These are phyloP conservation scores for Musca domestica DNA, from an alignment of 1,140 invertebrate species.

Conservation along the genomic window DNA sequence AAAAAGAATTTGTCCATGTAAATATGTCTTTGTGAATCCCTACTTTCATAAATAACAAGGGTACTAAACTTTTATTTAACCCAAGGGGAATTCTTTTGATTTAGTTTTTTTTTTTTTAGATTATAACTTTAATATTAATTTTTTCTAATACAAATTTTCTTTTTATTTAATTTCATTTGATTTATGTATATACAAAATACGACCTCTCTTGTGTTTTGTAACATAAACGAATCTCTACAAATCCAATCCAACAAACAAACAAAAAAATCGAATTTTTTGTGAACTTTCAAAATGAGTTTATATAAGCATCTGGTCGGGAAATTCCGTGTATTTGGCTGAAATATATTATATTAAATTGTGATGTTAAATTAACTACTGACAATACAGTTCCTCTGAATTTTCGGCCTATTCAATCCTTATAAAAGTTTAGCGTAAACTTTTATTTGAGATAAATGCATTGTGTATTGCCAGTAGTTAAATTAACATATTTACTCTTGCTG, in stretches of 20 bases:
- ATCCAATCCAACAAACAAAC: neutral
- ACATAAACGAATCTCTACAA: slow-evolving; percentile 19
- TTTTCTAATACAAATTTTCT: slow-evolving; percentile 5
- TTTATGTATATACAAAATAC: slow-evolving; percentile 7
- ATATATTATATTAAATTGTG: slow-evolving; percentile 10
- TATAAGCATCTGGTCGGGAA: slow-evolving; percentile 53
- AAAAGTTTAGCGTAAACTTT: slow-evolving; percentile 13
- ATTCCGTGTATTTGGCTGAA: slow-evolving; percentile 54
- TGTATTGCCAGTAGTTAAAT: slow-evolving; percentile 12
- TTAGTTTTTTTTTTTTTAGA: neutral
- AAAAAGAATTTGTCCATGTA: no score
- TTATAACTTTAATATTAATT: neutral
- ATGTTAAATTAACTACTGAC: slow-evolving; percentile 16
- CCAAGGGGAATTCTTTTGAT: neutral
- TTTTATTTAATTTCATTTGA: slow-evolving; percentile 16
- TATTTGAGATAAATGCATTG: neutral
- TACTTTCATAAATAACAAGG: no score
- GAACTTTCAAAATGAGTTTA: slow-evolving; percentile 17
- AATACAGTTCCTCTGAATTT: neutral
- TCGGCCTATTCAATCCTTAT: no score
- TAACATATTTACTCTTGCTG: neutral
- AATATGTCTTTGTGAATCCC: no score
- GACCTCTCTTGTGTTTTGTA: slow-evolving; percentile 9
- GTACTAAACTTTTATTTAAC: no score
- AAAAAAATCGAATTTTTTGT: slow-evolving; percentile 9